phyloP scores from a whole-genome alignment of 2,888 invertebrate species.

The Eudasyphora cyanicolor region DNA sequence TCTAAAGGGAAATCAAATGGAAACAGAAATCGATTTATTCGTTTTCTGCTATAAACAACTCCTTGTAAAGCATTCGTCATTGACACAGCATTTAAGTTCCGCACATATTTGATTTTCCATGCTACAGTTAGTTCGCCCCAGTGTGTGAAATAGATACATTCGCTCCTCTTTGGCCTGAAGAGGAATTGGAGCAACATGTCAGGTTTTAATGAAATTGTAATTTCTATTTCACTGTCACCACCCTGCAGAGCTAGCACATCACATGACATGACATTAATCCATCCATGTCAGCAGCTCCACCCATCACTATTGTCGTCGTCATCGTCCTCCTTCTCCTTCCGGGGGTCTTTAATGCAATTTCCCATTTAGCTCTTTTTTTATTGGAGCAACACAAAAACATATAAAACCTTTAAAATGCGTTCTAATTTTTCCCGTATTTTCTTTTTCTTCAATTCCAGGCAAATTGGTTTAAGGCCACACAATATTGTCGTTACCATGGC shows the following conservation, averaged over 20 bases:
- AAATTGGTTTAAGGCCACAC: slow-evolving; percentile 95
- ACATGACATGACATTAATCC: slow-evolving; percentile 19
- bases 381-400: slow-evolving; percentile 3
- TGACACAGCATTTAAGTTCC: neutral
- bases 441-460: slow-evolving; percentile 83
- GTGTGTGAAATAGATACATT: too few species aligned
- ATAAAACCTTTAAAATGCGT: neutral
- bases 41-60: too few species aligned
- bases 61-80: too few species aligned
- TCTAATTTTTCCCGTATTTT: slow-evolving; percentile 32
- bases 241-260: neutral
- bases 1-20: neutral
- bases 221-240: slow-evolving; percentile 22
- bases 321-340: neutral
- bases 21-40: neutral
- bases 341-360: neutral
- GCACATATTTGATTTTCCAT: neutral
- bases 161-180: neutral
- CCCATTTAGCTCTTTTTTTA: slow-evolving; percentile 7
- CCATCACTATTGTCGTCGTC: too few species aligned
- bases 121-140: neutral
- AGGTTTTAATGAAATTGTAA: slow-evolving; percentile 24
- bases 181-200: neutral
- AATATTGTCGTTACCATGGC: slow-evolving; percentile 95
- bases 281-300: neutral